Percentiles rank a stretch among this genome's conserved stretches.
These are phyloP conservation scores for Pteruthius melanotis DNA, from an alignment of 2,113 vertebrate species.

Conservation along the genomic window DNA sequence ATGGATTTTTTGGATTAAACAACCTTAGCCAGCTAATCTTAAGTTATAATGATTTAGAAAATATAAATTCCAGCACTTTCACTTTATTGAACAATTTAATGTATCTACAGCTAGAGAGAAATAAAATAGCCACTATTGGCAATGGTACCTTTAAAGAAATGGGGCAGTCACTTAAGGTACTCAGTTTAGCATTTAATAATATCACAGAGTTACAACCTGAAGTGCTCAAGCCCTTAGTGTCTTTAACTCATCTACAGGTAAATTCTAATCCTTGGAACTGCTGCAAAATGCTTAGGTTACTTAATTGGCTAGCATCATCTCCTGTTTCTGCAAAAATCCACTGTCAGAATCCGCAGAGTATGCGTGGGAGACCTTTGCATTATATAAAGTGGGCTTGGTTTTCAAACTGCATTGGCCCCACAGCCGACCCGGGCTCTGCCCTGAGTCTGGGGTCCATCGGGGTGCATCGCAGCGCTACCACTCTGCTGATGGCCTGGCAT, in stretches of 20 bases:
- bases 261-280: constrained; percentile 78
- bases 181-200: constrained; percentile 79
- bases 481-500: constrained; percentile 63
- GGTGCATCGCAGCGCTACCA: background rate
- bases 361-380: constrained; percentile 65
- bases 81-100: constrained; percentile 62
- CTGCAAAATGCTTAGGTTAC: constrained; percentile 68
- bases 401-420: constrained; percentile 48
- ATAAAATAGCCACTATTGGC: constrained; percentile 67
- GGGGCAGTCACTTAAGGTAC: constrained; percentile 71
- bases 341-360: constrained; percentile 61
- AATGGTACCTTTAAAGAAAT: constrained; percentile 70
- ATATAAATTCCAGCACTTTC: constrained; percentile 67
- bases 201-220: constrained; percentile 73
- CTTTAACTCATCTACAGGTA: constrained; percentile 72
- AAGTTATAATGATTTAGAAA: constrained; percentile 71
- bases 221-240: constrained; percentile 72
- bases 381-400: constrained; percentile 55
- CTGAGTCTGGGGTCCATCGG: background rate
- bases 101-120: constrained; percentile 71
- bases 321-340: constrained; percentile 66
- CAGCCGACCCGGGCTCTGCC: background rate
- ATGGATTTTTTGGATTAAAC: constrained; percentile 69
- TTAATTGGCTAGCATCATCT: constrained; percentile 68
- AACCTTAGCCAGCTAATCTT: constrained; percentile 71